These are phyloP conservation scores for Mionectes olivaceus DNA, from an alignment of 2,797 vertebrate species.

Conservation along the genomic window DNA sequence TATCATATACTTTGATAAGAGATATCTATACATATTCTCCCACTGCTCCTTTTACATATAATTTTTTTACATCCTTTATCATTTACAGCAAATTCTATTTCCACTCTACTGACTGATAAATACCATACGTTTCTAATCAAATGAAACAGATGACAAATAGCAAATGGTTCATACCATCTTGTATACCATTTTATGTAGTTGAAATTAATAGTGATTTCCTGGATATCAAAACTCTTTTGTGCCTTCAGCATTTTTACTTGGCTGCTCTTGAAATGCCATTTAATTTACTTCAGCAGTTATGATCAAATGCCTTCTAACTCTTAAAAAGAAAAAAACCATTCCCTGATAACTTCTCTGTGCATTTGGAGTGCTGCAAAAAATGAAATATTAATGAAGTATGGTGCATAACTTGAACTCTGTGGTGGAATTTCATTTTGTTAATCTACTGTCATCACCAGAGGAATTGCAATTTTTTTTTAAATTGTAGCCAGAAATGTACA, in stretches of 20 bases:
- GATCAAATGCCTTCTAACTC: conserved; percentile 53
- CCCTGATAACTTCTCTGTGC: conserved; percentile 42
- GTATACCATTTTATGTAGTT: neutral
- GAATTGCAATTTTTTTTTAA: neutral
- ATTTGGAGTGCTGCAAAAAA: conserved; percentile 35
- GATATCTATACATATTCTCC: neutral
- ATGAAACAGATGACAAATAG: conserved; percentile 58
- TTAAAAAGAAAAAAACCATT: neutral
- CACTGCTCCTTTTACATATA: neutral
- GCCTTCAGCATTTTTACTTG: conserved; percentile 46
- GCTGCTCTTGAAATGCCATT: conserved; percentile 61
- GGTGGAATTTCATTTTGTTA: neutral
- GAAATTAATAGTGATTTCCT: conserved; percentile 48
- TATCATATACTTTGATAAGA: conserved; percentile 19
- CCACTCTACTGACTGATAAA: conserved; percentile 49
- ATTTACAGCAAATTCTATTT: conserved; percentile 36
- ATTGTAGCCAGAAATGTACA: neutral
- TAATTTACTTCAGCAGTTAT: conserved; percentile 59
- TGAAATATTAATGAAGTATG: conserved; percentile 62
- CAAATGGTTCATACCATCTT: conserved; percentile 15
- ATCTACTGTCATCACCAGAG: neutral
- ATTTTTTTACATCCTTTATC: conserved; percentile 28
- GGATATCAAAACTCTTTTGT: neutral
- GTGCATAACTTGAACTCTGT: neutral
- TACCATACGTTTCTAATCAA: conserved; percentile 38